Percentiles rank a stretch among this genome's conserved stretches.
phyloP scores from a whole-genome alignment of 1,140 invertebrate species.

The Dreissena polymorpha region DNA sequence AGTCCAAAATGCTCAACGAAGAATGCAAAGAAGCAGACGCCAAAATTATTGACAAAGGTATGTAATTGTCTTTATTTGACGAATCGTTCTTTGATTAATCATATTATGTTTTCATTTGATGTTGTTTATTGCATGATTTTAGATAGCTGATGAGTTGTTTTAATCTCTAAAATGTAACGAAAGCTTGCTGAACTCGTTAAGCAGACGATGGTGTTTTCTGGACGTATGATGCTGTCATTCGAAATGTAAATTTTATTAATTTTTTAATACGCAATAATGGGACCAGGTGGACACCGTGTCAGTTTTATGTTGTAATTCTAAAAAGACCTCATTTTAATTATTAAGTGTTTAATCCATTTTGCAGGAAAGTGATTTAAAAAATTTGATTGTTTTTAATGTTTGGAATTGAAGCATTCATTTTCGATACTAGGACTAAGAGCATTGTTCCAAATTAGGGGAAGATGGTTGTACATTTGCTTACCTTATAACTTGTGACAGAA shows the following conservation, averaged over 20 bases:
- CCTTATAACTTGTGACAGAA: no score
- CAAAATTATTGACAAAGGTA: conserved; percentile 40
- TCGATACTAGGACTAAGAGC: no score
- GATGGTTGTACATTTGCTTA: no score
- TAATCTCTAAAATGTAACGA: not conserved
- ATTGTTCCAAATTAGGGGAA: no score
- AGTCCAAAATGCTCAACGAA: conserved; percentile 31
- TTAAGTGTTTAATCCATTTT: no score
- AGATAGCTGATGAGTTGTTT: not conserved
- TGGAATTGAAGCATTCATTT: no score
- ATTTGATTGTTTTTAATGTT: no score
- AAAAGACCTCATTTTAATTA: no score
- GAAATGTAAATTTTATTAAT: not conserved
- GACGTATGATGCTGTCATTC: not conserved
- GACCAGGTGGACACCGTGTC: no score
- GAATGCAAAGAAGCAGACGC: conserved; percentile 51
- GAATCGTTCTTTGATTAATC: not conserved
- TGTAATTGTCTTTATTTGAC: not conserved
- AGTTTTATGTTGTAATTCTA: no score
- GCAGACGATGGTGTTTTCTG: not conserved
- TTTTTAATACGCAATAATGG: not conserved
- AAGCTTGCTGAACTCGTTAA: not conserved
- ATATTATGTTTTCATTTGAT: not conserved
- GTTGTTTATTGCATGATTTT: not conserved
- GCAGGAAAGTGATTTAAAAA: no score